phyloP scores from a whole-genome alignment of 2,113 vertebrate genomes.

The Callocephalon fimbriatum region DNA sequence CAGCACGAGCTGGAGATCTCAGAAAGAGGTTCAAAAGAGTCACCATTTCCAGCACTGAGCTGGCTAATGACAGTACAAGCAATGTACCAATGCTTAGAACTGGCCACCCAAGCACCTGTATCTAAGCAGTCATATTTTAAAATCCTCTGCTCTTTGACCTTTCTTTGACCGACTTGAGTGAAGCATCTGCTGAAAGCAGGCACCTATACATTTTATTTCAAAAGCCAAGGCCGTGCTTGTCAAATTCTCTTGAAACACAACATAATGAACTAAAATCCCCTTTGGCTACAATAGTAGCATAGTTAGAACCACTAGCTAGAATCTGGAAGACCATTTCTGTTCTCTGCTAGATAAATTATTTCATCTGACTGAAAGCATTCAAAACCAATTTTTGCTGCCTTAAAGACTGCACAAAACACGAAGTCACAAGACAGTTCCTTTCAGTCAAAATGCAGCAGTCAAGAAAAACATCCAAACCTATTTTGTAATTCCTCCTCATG shows the following conservation, averaged over 20 bases:
- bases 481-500: background rate
- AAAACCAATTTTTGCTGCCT: background rate
- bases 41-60: accelerated
- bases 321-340: background rate
- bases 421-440: background rate
- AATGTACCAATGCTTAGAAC: background rate
- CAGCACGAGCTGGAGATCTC: background rate
- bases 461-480: background rate
- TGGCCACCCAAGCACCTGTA: background rate
- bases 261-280: background rate
- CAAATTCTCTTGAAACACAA: background rate
- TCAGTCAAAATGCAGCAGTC: background rate
- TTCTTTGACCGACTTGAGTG: background rate
- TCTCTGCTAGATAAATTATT: background rate
- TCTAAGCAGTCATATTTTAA: background rate
- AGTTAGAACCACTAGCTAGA: background rate
- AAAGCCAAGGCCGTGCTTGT: background rate
- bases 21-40: background rate
- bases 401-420: background rate
- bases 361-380: background rate
- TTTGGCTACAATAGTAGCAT: background rate
- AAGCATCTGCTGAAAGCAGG: background rate
- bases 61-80: background rate
- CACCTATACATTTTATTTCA: background rate
- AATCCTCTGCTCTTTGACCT: background rate